Base-by-base conservation (phyloP, 53 echinoderm and acorn worm species). In the Apostichopus leukothele region DNA sequence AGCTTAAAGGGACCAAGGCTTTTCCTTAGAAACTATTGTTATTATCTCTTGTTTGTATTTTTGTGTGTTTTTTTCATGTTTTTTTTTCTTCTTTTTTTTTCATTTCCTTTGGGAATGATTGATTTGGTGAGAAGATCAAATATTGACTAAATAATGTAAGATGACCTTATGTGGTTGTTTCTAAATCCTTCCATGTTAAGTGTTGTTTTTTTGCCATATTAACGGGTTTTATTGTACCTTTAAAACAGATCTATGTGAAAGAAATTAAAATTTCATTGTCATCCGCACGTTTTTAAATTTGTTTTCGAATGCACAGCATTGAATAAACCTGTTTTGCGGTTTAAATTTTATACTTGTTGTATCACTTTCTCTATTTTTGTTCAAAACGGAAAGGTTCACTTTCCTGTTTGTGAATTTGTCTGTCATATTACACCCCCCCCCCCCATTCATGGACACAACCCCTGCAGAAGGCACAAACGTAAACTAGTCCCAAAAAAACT, bases 271-370 rank as follows among this genome's bases (percentile, higher is more conserved):
- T 85, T 85, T 85, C 85, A 27, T 85, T 67, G 85, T 85, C 13
- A 63, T 85, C 39, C 39, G 85, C 85, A 85, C 85, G 85, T 85
- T 66, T 71, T 39, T 85, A 85, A 85, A 66, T 67, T 21, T 85
- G 61, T 81, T 81, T 85, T 85, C 50, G 50, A 85, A 85, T 85
- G 85, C 85, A 85, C 85, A 85, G 85, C 85, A 85, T 85, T 85
- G 85, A 85, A 85, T 76, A 76, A 76, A 76, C 77, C 77, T 76
- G 77, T 76, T 76, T 76, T 76, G 77, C 77, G 77, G 77, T 76
- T 76, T 52, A 76, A 76, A 39, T 39, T 39, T 39, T 39, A 39
- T 39, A 39, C 39, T 39, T 1, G 2, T 39, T 39, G 39, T 39
- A 39, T 39, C 39, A 39, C 39, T 39, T 39, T 39, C 39, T 39